Evolutionary conservation across 2,888 invertebrate genomes (phyloP).

Genomic region (Cetonia aurata): DNA sequence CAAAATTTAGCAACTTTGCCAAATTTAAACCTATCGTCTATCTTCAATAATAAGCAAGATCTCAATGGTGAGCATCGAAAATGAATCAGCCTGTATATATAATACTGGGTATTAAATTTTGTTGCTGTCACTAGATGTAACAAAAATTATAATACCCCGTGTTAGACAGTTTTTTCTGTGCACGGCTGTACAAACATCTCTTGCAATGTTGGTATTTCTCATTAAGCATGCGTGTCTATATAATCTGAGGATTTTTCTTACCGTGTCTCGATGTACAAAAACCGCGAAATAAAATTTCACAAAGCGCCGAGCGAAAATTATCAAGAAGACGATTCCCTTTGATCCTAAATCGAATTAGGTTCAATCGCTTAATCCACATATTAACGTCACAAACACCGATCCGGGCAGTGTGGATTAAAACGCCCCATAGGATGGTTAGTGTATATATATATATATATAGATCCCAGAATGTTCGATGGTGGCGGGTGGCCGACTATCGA

Average conservation of each 20-base stretch:
- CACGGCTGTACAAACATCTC: too few relatives aligned
- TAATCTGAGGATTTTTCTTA: neutral
- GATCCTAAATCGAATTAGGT: slow-evolving; percentile 12
- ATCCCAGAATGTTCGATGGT: slow-evolving; percentile 17
- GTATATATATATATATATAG: slow-evolving; percentile 36
- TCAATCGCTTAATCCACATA: slow-evolving; percentile 9
- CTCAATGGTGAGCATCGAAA: too few relatives aligned
- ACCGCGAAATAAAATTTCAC: neutral
- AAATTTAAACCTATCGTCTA: too few relatives aligned
- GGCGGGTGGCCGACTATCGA: slow-evolving; percentile 2
- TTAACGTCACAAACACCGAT: slow-evolving; percentile 31
- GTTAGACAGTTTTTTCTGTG: too few relatives aligned
- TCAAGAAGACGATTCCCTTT: neutral
- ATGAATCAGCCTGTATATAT: too few relatives aligned
- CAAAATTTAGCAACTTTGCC: too few relatives aligned
- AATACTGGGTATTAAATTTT: too few relatives aligned
- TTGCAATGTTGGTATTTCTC: too few relatives aligned
- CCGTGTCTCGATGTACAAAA: neutral
- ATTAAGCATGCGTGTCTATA: too few relatives aligned
- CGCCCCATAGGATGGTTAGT: slow-evolving; percentile 30
- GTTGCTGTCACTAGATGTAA: too few relatives aligned
- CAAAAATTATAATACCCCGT: too few relatives aligned
- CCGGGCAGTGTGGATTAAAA: slow-evolving; percentile 19
- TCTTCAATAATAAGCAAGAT: too few relatives aligned
- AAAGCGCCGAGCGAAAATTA: neutral